Base-by-base conservation (phyloP, 2,888 invertebrate species). In the Troides oblongomaculatus region DNA sequence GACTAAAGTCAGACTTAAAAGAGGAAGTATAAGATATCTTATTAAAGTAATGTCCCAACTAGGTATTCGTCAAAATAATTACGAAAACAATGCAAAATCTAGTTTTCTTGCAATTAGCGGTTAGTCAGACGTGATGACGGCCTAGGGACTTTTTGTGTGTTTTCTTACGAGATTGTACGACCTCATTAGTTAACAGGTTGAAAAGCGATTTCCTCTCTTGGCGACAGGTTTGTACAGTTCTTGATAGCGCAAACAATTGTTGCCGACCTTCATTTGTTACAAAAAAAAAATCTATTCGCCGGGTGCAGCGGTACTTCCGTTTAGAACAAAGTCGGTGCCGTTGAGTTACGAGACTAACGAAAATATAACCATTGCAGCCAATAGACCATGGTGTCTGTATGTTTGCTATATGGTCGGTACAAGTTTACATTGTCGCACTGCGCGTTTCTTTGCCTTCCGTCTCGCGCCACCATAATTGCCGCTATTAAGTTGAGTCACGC, bases 401-500 rank as follows among this genome's bases (percentile, higher is more conserved):
- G 67, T 66, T 70, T 46, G 21, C 21, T 21, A 64, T 68, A 66
- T 68, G 63, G 66, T 39, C 63, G 50, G 21, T 39, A 57, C 57
- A 39, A 78, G 74, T 72, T 69, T 76, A 72, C 73, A 74, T 74
- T 72, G 82, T 81, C 85, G 84, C 84, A 84, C 86, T 84, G 81
- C 84, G 81, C 76, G 81, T 81, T 81, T 83, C 84, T 82, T 79
- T 78, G 74, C 77, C 79, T 81, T 79, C 80, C 81, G 81, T 78
- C 81, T 83, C 81, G 83, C 81, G 80, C 81, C 80, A 80, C 82
- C 80, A 84, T 90, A 89, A 92, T 90, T 90, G 87, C 88, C 80
- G 81, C 86, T 79, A 90, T 91, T 90, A 90, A 90, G 86, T 90
- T 91, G 91, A 92, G 89, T 92, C 92, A 92, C 86, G 90, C 90